Evolutionary conservation across 1,140 invertebrate species (phyloP).

Genomic region (Diabrotica virgifera): DNA sequence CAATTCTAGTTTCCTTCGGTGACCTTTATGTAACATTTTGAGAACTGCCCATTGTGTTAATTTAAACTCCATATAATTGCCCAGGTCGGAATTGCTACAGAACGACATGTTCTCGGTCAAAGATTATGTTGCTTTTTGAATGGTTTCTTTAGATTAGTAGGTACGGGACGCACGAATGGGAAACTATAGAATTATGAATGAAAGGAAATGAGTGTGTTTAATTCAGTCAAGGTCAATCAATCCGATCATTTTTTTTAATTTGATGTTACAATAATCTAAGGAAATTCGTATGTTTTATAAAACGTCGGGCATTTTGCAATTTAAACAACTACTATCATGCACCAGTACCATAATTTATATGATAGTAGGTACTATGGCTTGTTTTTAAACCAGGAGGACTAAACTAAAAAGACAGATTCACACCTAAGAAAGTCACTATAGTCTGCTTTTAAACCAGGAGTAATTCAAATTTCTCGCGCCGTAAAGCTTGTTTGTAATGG

Average conservation of each 20-base stretch:
- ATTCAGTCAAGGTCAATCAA: background rate
- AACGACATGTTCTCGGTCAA: background rate
- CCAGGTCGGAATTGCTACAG: background rate
- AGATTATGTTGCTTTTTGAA: background rate
- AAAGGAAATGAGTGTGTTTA: background rate
- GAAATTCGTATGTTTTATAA: too few species aligned
- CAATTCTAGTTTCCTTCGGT: conserved; percentile 1
- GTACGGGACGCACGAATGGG: background rate
- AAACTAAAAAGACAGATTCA: too few species aligned
- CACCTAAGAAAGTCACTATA: too few species aligned
- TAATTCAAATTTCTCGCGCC: too few species aligned
- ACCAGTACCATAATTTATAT: too few species aligned
- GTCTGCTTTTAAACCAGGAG: too few species aligned
- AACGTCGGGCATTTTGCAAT: too few species aligned
- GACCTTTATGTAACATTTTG: conserved; percentile 8
- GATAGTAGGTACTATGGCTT: too few species aligned
- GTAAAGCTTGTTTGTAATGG: too few species aligned
- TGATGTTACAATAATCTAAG: too few species aligned
- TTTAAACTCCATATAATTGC: background rate
- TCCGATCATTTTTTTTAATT: background rate
- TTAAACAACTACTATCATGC: too few species aligned
- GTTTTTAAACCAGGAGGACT: too few species aligned
- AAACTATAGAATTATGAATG: background rate
- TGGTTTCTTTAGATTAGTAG: background rate
- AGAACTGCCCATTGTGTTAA: conserved; percentile 7